Conservation (phyloP, 2,888 invertebrate genomes). For the Amiota mariae region DNA sequence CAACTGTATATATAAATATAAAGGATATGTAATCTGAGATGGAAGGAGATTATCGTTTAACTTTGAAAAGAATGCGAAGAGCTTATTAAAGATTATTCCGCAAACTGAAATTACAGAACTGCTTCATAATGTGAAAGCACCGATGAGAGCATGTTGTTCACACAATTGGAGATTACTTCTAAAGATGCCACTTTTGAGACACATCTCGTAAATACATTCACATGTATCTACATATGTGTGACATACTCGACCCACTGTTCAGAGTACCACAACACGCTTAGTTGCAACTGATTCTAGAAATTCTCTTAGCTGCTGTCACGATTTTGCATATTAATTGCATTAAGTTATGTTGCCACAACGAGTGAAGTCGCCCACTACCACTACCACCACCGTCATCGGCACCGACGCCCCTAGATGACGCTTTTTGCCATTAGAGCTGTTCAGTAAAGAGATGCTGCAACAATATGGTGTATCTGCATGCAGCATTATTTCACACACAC, state of each 20-base stretch:
- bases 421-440: conserved; percentile 54
- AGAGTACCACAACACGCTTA: not conserved
- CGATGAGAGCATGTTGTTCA: too few relatives aligned
- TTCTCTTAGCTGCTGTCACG: conserved; percentile 54
- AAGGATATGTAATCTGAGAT: too few relatives aligned
- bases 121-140: too few relatives aligned
- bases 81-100: too few relatives aligned
- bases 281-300: conserved; percentile 29
- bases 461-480: not conserved
- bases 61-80: too few relatives aligned
- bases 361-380: not conserved
- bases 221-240: conserved; percentile 27
- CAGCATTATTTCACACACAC: conserved; percentile 7
- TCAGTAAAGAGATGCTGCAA: not conserved
- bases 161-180: too few relatives aligned
- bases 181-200: not conserved
- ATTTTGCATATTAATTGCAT: conserved; percentile 72
- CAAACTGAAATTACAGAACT: too few relatives aligned
- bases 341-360: conserved; percentile 62
- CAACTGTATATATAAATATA: too few relatives aligned
- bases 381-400: conserved; percentile 36
- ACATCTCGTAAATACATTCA: not conserved
- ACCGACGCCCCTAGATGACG: conserved; percentile 51
- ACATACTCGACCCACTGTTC: conserved; percentile 1
- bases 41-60: too few relatives aligned